Base-by-base conservation (phyloP, 2,113 vertebrate species). In the Cairina moschata region DNA sequence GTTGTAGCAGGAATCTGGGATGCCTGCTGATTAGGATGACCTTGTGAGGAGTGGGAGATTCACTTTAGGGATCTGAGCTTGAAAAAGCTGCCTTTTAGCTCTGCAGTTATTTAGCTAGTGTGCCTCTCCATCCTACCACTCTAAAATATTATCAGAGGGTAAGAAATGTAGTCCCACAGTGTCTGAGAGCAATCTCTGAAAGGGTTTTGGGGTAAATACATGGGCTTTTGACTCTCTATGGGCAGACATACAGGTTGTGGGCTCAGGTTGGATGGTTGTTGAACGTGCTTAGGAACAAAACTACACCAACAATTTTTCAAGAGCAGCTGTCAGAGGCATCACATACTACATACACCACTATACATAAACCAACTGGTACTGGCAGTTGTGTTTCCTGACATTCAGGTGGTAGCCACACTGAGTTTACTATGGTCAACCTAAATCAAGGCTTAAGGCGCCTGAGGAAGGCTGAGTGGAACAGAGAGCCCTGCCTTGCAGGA, bases 281-380 rank as follows among this genome's bases (percentile, higher is more conserved):
- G 72, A 9, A 31, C 29, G 0, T 72, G 2, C 22, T 55, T 20
- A 22, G 48, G 50, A 38, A 29, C 31, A 60, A 22, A 6, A 6
- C 32, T 17, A 16, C 17, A 25, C 58, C 79, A 40, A 38, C 28
- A 56, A 42, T 25, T 91, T n/a, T 26, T 20, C 36, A 18, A 3
- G 20, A 0, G 1, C 22, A 26, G 20, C 56, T 11, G 0, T 55
- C 17, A 34, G 28, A n/a, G 38, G 11, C 4, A 3, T 11, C 0
- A 0, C 1, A 2, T n/a, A 11, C 6, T 8, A 40, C 40, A 40
- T 40, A 40, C 40, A 15, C 31, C 59, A 1, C 0, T 3, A n/a
- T 40, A 8, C 0, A 0, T 5, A 60, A 38, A 11, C 31, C 2
- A 13, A 22, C 9, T 63, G 38, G 22, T 50, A 44, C 28, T 66